Evolutionary conservation across 2,797 vertebrate genomes (phyloP).

Genomic region (Dicrostonyx torquatus): DNA sequence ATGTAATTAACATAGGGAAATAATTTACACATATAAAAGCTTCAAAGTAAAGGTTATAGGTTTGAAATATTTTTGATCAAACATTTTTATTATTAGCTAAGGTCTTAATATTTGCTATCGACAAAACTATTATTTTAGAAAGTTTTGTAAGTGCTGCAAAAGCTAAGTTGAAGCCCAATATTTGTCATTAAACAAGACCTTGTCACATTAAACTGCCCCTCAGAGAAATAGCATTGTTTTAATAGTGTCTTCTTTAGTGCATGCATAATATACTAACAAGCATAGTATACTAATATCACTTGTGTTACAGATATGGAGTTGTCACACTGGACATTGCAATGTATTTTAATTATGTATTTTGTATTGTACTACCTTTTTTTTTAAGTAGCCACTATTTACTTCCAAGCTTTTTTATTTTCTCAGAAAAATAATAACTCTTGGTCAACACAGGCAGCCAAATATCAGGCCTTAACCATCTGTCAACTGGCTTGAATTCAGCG

Average conservation of each 20-base stretch:
- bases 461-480: conserved; percentile 90
- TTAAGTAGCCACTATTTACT: conserved; percentile 74
- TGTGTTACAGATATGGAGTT: conserved; percentile 37
- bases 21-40: conserved; percentile 52
- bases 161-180: conserved; percentile 28
- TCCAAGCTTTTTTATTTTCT: conserved; percentile 85
- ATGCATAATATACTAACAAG: not conserved
- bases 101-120: conserved; percentile 56
- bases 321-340: conserved; percentile 58
- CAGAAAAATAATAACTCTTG: conserved; percentile 88
- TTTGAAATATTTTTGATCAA: conserved; percentile 38
- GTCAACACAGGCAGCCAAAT: conserved; percentile 88
- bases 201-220: not conserved
- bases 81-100: conserved; percentile 60
- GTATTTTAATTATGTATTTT: conserved; percentile 75
- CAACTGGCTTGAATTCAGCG: conserved; percentile 90
- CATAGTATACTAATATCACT: conserved; percentile 28
- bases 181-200: conserved; percentile 58
- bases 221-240: conserved; percentile 15
- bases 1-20: conserved; percentile 45
- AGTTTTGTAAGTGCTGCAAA: conserved; percentile 36
- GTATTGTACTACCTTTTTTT: conserved; percentile 65
- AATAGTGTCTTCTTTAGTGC: not conserved
- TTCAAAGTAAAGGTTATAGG: conserved; percentile 12
- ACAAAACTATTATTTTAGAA: conserved; percentile 59